Percentiles rank a stretch among this genome's conserved stretches.
Conservation (phyloP, 1,140 invertebrate genomes). For the Eurytemora carolleeae region DNA sequence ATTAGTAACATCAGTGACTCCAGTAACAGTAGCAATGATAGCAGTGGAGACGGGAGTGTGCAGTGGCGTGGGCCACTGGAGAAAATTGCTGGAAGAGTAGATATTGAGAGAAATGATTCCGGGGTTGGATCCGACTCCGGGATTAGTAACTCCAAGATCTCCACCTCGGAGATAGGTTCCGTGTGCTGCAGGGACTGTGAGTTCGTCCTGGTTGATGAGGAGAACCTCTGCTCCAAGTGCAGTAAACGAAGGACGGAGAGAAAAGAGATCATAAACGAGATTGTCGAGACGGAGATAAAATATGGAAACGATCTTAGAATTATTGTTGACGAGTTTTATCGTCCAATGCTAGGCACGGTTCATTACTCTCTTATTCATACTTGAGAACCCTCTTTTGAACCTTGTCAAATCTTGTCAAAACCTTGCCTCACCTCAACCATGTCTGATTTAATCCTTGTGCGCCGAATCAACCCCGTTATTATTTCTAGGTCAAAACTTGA, state of each 20-base stretch:
- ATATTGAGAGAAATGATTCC: constrained; percentile 72
- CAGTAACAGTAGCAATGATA: constrained; percentile 17
- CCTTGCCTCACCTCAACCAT: no score
- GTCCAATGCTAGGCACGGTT: constrained; percentile 42
- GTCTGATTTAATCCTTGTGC: no score
- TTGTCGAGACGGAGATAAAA: constrained; percentile 85
- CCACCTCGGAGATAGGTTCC: no score
- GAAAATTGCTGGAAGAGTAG: constrained; percentile 23
- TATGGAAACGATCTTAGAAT: constrained; percentile 78
- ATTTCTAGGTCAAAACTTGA: no score
- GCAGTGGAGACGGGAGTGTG: constrained; percentile 2
- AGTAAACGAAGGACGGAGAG: constrained; percentile 62
- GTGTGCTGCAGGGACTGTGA: neutral
- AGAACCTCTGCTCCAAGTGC: constrained; percentile 54
- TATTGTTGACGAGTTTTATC: constrained; percentile 77
- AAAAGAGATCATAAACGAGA: constrained; percentile 82
- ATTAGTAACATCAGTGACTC: constrained; percentile 16
- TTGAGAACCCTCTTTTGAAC: no score
- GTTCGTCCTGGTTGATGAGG: neutral
- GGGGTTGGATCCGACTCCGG: constrained; percentile 59
- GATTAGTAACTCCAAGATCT: constrained; percentile 47
- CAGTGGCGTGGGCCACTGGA: neutral
- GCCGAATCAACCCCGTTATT: no score
- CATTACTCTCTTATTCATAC: no score
- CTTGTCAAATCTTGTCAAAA: no score